Base-by-base conservation (phyloP, 2,797 vertebrate genomes). In the Xyrichtys novacula region DNA sequence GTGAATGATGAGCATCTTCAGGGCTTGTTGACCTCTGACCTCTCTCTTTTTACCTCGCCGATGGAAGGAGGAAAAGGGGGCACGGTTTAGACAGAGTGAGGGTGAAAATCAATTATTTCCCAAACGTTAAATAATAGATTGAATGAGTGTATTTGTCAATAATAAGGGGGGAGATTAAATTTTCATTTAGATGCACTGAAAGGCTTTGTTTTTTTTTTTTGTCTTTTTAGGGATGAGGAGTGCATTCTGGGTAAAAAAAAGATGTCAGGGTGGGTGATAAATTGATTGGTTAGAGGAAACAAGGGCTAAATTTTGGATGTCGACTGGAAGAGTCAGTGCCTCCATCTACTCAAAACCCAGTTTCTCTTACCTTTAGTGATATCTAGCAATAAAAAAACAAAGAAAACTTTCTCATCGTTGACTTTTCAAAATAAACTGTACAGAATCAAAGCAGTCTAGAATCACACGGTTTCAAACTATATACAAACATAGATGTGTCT, bases 1-100 rank as follows among this genome's bases (percentile, higher is more conserved):
- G 78, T 92, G 89, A 90, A 66, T 84, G 89, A 91, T 91, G 87
- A 86, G 78, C 75, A 29, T 85, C 84, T 87, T 63, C 65, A 76
- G 80, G 90, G 72, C 75, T 78, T 74, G 78, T 78, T 89, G 87
- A 89, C 88, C 86, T 85, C 40, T 17, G 71, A 83, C 80, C 85
- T 76, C 40, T 2, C 38, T 72, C 62, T 92, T 83, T 88, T 88
- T 88, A 71, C 74, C 65, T 82, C 77, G 1, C 44, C 63, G 69
- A 74, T 73, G 50, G 74, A 40, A 73, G 65, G 54, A n/a, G 47
- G 40, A 47, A 54, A 38, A 14, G 42, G 17, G 43, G 61, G 55
- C 25, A 64, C 26, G 38, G 49, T 31, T 59, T 39, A 40, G n/a
- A 42, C 20, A 8, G 34, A 26, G 17, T n/a, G 44, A 7, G 34